Evolutionary conservation across 2,113 vertebrate species (phyloP), one percentile per base, ranked within the genome.

Genomic region (Calcarius ornatus): DNA sequence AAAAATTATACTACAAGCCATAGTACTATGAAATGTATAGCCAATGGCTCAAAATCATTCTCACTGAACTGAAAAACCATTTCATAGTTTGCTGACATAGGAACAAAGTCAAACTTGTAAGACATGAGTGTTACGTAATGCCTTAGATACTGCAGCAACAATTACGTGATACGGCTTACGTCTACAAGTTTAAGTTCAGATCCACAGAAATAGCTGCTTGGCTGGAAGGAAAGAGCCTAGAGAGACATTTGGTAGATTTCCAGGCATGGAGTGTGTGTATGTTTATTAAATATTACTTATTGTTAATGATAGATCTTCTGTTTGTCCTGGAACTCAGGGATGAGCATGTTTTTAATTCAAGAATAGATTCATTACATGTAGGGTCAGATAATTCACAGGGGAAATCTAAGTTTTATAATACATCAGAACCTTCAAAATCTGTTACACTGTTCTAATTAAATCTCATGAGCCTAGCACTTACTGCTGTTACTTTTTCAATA

Each of bases 211-310:
- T 4, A 6, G 38, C 47, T 84, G 17, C 56, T 77, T 91, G 59
- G 53, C 76, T 70, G 70, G n/a, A 75, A 75, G 22, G 10, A 48
- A 73, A 43, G 23, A n/a, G 48, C 63, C 25, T 81, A 70, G 38
- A 86, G 72, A 76, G 60, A 35, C 24, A 25, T 56, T 81, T 84
- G 61, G 51, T 59, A 63, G 16, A 61, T 81, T 84, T 92, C 73
- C 48, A 79, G 84, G 35, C 20, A 38, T 50, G 33, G 47, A 66
- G 24, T 63, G 79, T 50, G 9, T 72, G 12, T 2, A 1, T 76
- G 21, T 72, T 90, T 92, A 56, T 80, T 43, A 88, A 72, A 48
- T 86, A n/a, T n/a, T 94, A n/a, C 51, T 85, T 94, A 69, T 73
- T 80, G 68, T 40, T 95, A 65, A 86, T 72, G 22, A 79, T 77